Conservation (phyloP, 2,113 vertebrate genomes). For the Prinia subflava region DNA sequence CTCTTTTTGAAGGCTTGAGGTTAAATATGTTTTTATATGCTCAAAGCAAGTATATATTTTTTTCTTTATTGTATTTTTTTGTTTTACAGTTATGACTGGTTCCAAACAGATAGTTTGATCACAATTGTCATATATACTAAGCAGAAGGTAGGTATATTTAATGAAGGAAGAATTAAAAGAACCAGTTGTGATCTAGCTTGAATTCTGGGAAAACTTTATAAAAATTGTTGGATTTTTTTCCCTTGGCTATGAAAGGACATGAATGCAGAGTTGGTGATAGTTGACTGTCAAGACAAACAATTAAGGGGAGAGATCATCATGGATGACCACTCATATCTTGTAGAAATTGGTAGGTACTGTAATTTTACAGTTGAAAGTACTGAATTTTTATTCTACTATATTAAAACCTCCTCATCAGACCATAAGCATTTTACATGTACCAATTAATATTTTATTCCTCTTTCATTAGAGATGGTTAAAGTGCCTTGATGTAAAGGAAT, state of each 20-base stretch:
- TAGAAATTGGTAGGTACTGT: slow-evolving; percentile 82
- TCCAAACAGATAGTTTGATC: slow-evolving; percentile 86
- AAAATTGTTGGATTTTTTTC: neutral
- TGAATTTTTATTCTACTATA: neutral
- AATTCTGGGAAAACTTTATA: neutral
- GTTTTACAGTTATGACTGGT: slow-evolving; percentile 91
- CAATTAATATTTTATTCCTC: neutral
- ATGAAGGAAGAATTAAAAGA: neutral
- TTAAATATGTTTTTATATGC: neutral
- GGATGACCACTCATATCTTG: slow-evolving; percentile 84
- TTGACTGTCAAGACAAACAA: slow-evolving; percentile 76
- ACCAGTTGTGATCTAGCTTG: neutral
- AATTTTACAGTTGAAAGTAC: neutral
- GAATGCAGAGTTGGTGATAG: slow-evolving; percentile 75
- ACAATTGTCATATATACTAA: slow-evolving; percentile 88
- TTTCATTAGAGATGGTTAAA: neutral
- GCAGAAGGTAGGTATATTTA: slow-evolving; percentile 70
- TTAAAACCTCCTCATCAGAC: neutral
- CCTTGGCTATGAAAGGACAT: slow-evolving; percentile 66
- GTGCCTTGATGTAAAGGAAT: neutral
- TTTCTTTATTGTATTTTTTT: neutral
- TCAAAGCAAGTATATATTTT: neutral
- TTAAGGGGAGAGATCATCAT: slow-evolving; percentile 83
- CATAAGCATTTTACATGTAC: neutral
- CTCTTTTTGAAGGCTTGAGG: neutral